Base-by-base conservation (phyloP, 2,797 vertebrate species). In the Ptychadena robeensis region DNA sequence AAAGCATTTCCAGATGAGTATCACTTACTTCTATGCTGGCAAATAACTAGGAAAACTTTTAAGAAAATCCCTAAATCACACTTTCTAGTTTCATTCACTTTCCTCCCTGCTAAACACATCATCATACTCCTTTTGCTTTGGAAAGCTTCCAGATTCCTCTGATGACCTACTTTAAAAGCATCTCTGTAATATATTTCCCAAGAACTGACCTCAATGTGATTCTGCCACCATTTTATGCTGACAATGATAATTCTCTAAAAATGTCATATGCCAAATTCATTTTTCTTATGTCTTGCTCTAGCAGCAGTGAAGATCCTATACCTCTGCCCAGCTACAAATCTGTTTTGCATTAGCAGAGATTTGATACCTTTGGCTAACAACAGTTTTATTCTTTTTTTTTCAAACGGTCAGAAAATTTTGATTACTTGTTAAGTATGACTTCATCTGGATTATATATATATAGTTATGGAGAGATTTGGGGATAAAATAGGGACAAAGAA, bases 401-500 rank as follows among this genome's bases (percentile, higher is more conserved):
- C 48, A 0, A 53, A 15, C 59, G 67, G 48, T 70, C 48, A 70
- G 32, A 40, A n/a, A 82, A 68, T 53, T 8, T 70, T 70, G 30
- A 57, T 66, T 66, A 71, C 63, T 72, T 59, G 69, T 65, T 30
- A 78, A 32, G 37, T 71, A 64, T 83, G 74, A 83, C 44, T 25
- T 72, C 74, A 78, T 71, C 81, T 78, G 74, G 74, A 73, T 72
- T 57, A n/a, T n/a, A n/a, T 31, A 22, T 22, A 72, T 71, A 44
- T 53, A 48, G 74, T 66, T 22, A 32, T 67, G 7, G 31, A 40
- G 57, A 71, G 66, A 76, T 71, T 77, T 82, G 70, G 35, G 65
- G 73, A 70, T 82, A 61, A 71, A 65, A 71, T 72, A 78, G 72
- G n/a, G 12, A 82, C 66, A 78, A 77, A 70, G 73, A 59, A n/a